These are phyloP conservation scores for Lasioglossum pauxillum DNA, from an alignment of 2,888 invertebrate species.

Conservation along the genomic window DNA sequence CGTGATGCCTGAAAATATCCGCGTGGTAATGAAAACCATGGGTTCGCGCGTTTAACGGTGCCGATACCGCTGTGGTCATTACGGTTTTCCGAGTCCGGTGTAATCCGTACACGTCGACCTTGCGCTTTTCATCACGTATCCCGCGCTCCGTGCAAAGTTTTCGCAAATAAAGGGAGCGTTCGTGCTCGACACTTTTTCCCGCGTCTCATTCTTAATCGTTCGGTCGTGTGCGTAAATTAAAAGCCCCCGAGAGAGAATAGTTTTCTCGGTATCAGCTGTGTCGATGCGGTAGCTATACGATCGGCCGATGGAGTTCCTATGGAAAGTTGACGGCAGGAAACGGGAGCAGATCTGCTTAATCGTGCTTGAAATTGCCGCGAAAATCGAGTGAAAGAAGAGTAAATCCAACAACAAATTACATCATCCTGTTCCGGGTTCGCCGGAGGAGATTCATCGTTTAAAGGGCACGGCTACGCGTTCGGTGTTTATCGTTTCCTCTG, in stretches of 20 bases:
- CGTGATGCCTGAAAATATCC: slow-evolving; percentile 58
- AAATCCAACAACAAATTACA: slow-evolving; percentile 37
- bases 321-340: slow-evolving; percentile 24
- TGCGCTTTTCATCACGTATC: slow-evolving; percentile 58
- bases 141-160: slow-evolving; percentile 32
- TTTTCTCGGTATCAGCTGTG: neutral
- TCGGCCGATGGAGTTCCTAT: slow-evolving; percentile 14
- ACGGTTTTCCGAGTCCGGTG: slow-evolving; percentile 37
- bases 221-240: neutral
- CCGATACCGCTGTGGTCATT: slow-evolving; percentile 35
- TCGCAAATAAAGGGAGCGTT: slow-evolving; percentile 20
- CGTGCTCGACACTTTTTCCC: neutral
- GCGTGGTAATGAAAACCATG: slow-evolving; percentile 38
- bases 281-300: neutral
- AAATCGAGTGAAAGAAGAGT: slow-evolving; percentile 8
- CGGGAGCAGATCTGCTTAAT: slow-evolving; percentile 22
- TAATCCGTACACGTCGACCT: slow-evolving; percentile 45
- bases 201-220: slow-evolving; percentile 13
- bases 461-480: neutral
- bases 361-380: slow-evolving; percentile 36
- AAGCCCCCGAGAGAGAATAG: neutral
- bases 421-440: neutral
- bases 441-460: neutral
- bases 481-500: neutral
- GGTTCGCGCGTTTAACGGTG: slow-evolving; percentile 35